Base-by-base conservation (phyloP, 2,888 invertebrate genomes). In the Subacronicta megacephala region DNA sequence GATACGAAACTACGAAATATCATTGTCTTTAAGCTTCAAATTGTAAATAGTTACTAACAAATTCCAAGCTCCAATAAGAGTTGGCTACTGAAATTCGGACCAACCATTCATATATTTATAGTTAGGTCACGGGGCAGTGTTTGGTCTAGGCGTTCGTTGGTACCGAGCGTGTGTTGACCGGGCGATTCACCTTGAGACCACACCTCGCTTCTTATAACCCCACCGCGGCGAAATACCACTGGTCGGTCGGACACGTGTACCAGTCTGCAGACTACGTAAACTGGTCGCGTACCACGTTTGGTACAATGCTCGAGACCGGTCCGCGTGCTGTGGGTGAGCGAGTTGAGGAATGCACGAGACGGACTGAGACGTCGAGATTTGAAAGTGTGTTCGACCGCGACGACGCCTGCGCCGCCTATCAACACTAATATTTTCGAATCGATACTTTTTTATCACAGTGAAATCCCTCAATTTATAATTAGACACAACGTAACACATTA, bases 241-340 rank as follows among this genome's bases (percentile, higher is more conserved):
- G 77, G 74, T 75, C 78, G 75, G 76, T 77, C 70, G 67, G 69
- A 65, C 72, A 76, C 74, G 73, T 77, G 75, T 78, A 83, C 68
- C 69, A 76, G 80, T 74, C 76, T 61, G 80, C 72, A 68, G 75
- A 73, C 87, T 78, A 78, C 81, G 71, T 62, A 81, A 90, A 84
- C 82, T 82, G 85, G 85, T 54, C 82, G 93, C 65, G 73, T 91
- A 78, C 66, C 77, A 80, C 74, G 86, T 89, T 88, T 90, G 84
- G 89, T 93, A 92, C 89, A 91, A 90, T 88, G 90, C 86, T 88
- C 85, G 84, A 85, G 93, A 93, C 93, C 93, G 92, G 93, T 93
- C 93, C 83, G 82, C 79, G 68, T 82, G 78, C 91, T 93, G 92
- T 93, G 93, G 93, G 93, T 94, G 93, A 94, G 91, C 92, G 85